Evolutionary conservation across 2,797 vertebrate species (phyloP).

Genomic region (Sebastolobus altivelis): DNA sequence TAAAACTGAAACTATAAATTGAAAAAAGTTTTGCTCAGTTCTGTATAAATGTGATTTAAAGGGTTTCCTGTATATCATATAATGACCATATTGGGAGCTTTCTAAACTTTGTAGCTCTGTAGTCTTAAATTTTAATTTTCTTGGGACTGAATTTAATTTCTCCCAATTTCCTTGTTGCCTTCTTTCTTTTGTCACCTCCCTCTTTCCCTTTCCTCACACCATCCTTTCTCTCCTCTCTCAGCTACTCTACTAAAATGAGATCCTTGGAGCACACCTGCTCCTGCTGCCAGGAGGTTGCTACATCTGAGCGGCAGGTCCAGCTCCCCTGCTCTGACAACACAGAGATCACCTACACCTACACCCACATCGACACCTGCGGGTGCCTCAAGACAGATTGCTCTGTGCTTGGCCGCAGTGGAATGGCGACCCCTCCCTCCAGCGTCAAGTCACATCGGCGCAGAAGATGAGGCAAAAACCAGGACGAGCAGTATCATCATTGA

Average conservation of each 20-base stretch:
- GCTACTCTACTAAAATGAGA: conserved; percentile 81
- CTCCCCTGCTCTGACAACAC: conserved; percentile 81
- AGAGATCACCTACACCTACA: conserved; percentile 77
- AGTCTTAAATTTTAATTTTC: neutral
- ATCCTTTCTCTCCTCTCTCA: conserved; percentile 46
- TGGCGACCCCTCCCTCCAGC: accelerated
- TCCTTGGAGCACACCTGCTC: conserved; percentile 83
- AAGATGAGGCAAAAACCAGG: conserved; percentile 26
- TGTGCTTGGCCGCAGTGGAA: neutral
- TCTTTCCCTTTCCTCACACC: neutral
- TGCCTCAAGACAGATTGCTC: conserved; percentile 78
- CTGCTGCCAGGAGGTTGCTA: conserved; percentile 87
- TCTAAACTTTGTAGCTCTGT: neutral
- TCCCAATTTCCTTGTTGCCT: neutral
- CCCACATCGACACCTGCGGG: conserved; percentile 83
- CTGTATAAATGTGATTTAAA: neutral
- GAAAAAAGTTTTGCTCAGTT: neutral
- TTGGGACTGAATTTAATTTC: neutral
- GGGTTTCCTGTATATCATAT: neutral
- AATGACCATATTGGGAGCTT: neutral
- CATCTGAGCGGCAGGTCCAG: conserved; percentile 70
- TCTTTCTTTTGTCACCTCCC: neutral
- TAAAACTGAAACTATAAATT: neutral
- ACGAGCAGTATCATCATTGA: neutral
- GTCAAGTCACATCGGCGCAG: conserved; percentile 3